Conservation (phyloP, 2,113 vertebrate species). For the Lates calcarifer region DNA sequence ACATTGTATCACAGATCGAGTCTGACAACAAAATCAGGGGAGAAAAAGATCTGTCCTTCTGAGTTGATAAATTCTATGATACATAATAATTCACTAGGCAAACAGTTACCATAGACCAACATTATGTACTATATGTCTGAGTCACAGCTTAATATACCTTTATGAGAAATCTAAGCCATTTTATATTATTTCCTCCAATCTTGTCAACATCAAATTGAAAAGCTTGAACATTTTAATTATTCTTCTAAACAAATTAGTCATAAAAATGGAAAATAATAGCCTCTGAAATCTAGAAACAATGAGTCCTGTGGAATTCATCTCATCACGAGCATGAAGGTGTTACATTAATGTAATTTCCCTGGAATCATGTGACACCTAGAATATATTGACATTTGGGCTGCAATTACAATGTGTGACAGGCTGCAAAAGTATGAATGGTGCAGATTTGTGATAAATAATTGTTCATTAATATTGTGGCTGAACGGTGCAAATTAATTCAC, state of each 20-base stretch:
- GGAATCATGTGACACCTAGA: constrained; percentile 89
- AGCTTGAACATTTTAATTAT: constrained; percentile 26
- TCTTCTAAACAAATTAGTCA: constrained; percentile 14
- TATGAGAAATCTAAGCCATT: background rate
- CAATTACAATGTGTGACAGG: constrained; percentile 90
- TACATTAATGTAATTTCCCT: constrained; percentile 64
- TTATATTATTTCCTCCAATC: background rate
- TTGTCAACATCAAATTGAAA: background rate
- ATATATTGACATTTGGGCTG: constrained; percentile 93
- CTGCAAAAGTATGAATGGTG: constrained; percentile 90
- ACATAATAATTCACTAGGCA: constrained; percentile 19
- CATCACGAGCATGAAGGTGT: constrained; percentile 34
- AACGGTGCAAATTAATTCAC: constrained; percentile 90
- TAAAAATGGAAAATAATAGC: constrained; percentile 32
- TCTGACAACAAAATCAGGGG: constrained; percentile 44
- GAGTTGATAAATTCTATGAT: constrained; percentile 29
- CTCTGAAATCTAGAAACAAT: constrained; percentile 36
- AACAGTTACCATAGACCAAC: constrained; percentile 14
- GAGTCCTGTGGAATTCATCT: constrained; percentile 24
- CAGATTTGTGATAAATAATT: constrained; percentile 93
- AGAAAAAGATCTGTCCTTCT: constrained; percentile 22
- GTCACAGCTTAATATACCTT: background rate
- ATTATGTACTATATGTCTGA: background rate
- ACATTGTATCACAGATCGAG: constrained; percentile 47
- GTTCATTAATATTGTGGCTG: constrained; percentile 90